phyloP scores from a whole-genome alignment of 2,113 vertebrate genomes.

The Galemys pyrenaicus region DNA sequence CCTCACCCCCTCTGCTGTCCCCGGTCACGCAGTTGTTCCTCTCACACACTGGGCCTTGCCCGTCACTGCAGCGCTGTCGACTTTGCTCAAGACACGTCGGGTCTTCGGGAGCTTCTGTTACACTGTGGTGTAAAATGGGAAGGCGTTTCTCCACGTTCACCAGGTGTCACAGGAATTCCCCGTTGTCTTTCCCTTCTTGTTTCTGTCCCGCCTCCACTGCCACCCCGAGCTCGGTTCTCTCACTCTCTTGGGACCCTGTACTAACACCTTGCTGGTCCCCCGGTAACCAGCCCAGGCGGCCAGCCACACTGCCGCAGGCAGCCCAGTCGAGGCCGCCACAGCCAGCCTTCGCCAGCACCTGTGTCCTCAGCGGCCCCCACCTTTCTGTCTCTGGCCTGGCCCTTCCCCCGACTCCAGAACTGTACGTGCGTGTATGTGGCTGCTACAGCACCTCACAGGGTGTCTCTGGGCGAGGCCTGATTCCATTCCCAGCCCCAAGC shows the following conservation, averaged over 20 bases:
- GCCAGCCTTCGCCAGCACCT: too few species aligned
- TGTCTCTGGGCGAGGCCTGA: too few species aligned
- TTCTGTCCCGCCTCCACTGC: not conserved
- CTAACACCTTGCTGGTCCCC: not conserved
- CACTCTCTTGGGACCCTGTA: not conserved
- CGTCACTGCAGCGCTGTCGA: not conserved
- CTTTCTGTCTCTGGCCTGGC: too few species aligned
- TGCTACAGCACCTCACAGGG: too few species aligned
- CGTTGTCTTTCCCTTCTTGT: not conserved
- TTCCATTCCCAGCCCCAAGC: too few species aligned
- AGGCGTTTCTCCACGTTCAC: not conserved
- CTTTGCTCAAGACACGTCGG: not conserved
- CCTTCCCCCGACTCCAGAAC: too few species aligned
- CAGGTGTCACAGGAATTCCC: not conserved
- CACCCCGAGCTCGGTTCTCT: not conserved
- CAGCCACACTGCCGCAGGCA: too few species aligned
- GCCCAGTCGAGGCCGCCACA: too few species aligned
- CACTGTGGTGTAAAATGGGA: not conserved
- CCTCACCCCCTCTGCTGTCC: not conserved
- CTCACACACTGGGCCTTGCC: not conserved
- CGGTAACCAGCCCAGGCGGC: too few species aligned
- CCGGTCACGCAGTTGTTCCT: not conserved
- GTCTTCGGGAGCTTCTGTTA: not conserved
- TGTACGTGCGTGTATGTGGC: too few species aligned
- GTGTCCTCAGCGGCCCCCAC: too few species aligned